Evolutionary conservation across 2,888 invertebrate genomes (phyloP).

Genomic region (Gisinianus flammeolus): DNA sequence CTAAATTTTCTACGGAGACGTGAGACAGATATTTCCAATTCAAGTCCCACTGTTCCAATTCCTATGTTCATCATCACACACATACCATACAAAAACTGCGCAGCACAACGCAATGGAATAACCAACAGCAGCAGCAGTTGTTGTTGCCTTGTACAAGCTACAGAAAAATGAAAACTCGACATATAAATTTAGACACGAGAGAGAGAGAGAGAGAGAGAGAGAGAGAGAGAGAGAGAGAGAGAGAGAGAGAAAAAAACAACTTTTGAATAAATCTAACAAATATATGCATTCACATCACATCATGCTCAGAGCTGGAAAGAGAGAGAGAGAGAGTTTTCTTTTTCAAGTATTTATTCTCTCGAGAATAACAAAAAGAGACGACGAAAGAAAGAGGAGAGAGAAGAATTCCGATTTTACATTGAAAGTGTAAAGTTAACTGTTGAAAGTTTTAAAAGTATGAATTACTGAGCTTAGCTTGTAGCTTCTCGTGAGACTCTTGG

Average conservation of each 20-base stretch:
- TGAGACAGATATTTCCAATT: constrained; percentile 2
- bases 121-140: no score
- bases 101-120: no score
- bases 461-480: not conserved
- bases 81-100: no score
- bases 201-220: no score
- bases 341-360: constrained; percentile 4
- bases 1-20: no score
- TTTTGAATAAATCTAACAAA: no score
- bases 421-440: constrained; percentile 21
- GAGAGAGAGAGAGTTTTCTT: not conserved
- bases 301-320: constrained; percentile 16
- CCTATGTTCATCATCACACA: no score
- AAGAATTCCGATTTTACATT: constrained; percentile 2
- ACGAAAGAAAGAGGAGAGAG: not conserved
- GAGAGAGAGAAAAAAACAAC: no score
- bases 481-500: constrained; percentile 10
- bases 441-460: constrained; percentile 26
- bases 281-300: constrained; percentile 18
- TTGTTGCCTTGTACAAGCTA: no score
- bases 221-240: no score
- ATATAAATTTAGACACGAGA: no score
- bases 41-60: constrained; percentile 33
- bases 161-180: no score
- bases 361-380: constrained; percentile 5